Conservation (phyloP, 2,113 vertebrate genomes). For the Scophthalmus maximus region DNA sequence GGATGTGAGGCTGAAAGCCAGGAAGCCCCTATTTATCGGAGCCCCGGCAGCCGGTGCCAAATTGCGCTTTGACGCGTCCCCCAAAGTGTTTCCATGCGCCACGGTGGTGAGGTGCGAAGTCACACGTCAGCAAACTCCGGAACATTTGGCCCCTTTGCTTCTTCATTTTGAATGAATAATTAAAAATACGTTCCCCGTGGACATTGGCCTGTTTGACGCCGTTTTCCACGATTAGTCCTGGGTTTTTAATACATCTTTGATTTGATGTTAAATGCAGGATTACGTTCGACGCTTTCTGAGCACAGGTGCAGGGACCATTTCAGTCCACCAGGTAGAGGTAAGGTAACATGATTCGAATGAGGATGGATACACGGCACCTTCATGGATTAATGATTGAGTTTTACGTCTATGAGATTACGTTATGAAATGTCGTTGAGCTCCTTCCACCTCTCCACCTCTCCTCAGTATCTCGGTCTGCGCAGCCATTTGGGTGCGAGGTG, state of each 20-base stretch:
- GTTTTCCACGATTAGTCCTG: background rate
- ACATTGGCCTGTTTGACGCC: too few relatives aligned
- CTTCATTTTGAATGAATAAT: background rate
- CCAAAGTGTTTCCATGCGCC: slow-evolving; percentile 78
- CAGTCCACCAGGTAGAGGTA: too few relatives aligned
- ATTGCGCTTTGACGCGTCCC: slow-evolving; percentile 77
- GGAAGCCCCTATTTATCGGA: slow-evolving; percentile 67
- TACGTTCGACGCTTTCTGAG: too few relatives aligned
- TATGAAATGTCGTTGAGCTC: slow-evolving; percentile 18
- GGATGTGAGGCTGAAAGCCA: slow-evolving; percentile 14
- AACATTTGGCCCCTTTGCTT: slow-evolving; percentile 66
- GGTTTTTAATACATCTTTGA: background rate
- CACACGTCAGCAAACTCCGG: slow-evolving; percentile 73
- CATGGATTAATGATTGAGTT: background rate
- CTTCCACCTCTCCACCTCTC: slow-evolving; percentile 28
- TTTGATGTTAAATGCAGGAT: background rate
- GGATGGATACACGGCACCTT: too few relatives aligned
- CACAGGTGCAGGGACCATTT: background rate
- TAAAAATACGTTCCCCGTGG: too few relatives aligned
- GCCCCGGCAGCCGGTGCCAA: slow-evolving; percentile 63
- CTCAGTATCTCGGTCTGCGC: slow-evolving; percentile 19
- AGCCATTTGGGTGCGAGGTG: slow-evolving; percentile 72
- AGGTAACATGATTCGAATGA: too few relatives aligned
- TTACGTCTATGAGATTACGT: background rate
- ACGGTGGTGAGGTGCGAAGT: slow-evolving; percentile 73